Evolutionary conservation across 2,888 invertebrate genomes (phyloP), one percentile per base, ranked within the genome.

Genomic region (Drosophila demipolita): DNA sequence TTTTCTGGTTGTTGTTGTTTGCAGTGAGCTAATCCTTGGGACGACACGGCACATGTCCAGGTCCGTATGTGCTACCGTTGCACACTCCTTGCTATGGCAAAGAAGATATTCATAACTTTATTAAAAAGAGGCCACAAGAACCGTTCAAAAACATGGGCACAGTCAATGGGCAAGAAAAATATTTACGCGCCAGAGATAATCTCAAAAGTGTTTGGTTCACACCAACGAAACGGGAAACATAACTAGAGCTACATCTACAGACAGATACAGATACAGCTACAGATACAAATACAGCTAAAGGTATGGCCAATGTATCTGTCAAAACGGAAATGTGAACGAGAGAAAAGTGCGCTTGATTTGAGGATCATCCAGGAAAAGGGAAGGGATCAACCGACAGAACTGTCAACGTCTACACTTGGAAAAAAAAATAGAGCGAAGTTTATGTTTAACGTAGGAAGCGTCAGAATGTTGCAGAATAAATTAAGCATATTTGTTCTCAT

Each of bases 111-210:
- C 87, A 87, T 83, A 87, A 78, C 63, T 76, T 84, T 89, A 79
- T 87, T 83, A 72, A 70, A 73, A 81, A 74, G 78, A 80, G 78
- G 74, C 80, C 75, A 74, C 88, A 78, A 70, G 54, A 64, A 49
- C 35, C 58, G 49, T 55, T 26, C 42, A 48, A 73, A 65, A 71
- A 90, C 88, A 87, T 67, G 90, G 87, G 54, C 84, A 78, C 62
- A 89, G 90, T 91, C 90, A 91, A 91, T 89, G 88, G 77, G 77
- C 78, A 89, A 87, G 88, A 76, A 90, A 91, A 90, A 90, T 91
- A 90, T 90, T 90, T 90, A 89, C 87, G 88, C 91, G 91, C 90
- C 87, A 77, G 79, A 91, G 91, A 90, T 91, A 91, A 90, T 90
- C 90, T 85, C 90, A 49, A 84, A 81, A 80, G 88, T 87, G 89